Percentiles rank a stretch among this genome's conserved stretches.
Evolutionary conservation across 92 coral and sea anemone genomes (phyloP).

Genomic region (Ricordea florida): DNA sequence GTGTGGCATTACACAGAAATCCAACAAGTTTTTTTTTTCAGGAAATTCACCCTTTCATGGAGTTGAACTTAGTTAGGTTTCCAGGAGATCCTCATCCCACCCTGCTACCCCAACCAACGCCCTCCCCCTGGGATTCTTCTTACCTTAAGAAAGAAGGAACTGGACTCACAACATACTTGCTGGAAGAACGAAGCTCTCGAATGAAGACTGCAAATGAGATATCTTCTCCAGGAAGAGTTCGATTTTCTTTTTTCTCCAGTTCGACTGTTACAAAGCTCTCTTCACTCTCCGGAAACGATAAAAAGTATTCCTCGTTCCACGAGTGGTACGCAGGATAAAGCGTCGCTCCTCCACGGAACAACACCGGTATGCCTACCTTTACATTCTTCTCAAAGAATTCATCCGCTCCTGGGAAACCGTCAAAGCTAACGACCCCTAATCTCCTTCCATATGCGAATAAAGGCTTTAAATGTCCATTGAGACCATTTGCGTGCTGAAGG

Average conservation of each 20-base stretch:
- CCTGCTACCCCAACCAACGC: not conserved
- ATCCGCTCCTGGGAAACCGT: constrained; percentile 74
- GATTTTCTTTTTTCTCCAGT: constrained; percentile 79
- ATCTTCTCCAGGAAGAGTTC: constrained; percentile 68
- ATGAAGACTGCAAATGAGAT: constrained; percentile 73
- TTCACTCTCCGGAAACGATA: constrained; percentile 76
- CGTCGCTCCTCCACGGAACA: constrained; percentile 76
- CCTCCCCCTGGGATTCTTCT: not conserved
- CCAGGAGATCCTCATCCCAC: not conserved
- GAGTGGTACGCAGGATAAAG: constrained; percentile 73
- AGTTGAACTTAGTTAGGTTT: no score
- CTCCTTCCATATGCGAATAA: constrained; percentile 71
- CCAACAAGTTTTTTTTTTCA: no score
- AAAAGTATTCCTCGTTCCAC: constrained; percentile 87
- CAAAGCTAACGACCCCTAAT: constrained; percentile 27
- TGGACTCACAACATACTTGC: constrained; percentile 81
- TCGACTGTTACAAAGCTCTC: constrained; percentile 65
- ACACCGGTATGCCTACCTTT: constrained; percentile 67
- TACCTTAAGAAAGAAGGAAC: constrained; percentile 86
- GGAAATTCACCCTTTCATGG: no score
- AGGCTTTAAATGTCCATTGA: constrained; percentile 82
- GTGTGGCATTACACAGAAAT: no score
- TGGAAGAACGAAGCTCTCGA: constrained; percentile 44
- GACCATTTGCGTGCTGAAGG: not conserved
- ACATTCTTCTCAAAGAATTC: constrained; percentile 77